Base-by-base conservation (phyloP, 2,113 vertebrate genomes). In the Megaceryle maxima region DNA sequence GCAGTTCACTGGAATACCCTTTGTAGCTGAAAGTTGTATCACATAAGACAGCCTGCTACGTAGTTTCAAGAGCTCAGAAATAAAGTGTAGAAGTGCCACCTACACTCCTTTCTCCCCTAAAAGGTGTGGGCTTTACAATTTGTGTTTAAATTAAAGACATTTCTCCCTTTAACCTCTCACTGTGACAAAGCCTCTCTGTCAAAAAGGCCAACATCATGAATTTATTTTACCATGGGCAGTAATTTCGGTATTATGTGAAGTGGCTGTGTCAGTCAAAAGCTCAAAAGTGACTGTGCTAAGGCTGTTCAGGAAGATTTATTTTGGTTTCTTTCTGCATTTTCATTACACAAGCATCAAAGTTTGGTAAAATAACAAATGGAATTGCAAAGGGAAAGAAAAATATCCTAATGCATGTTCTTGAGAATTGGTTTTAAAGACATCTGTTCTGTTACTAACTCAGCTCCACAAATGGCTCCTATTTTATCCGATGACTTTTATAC, bases 61-160 rank as follows among this genome's bases (percentile, higher is more conserved):
- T 51, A 48, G 22, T 90, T 79, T 92, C 29, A 72, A 76, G 67
- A 82, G 33, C 67, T 79, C 57, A 73, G 57, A 87, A 91, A 75
- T 78, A 7, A 95, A 75, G 24, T 21, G 3, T 35, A 22, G 29
- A 73, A 51, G 37, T 90, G 91, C 56, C 22, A 63, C 21, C 51
- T 78, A 74, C 0, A 0, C 56, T 44, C n/a, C 28, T 67, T 68
- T 24, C 13, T 20, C 35, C 20, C 1, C 6, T 31, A 24, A n/a
- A 83, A 87, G 51, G 29, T 77, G 37, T 72, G n/a, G 19, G 39
- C 2, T 82, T 91, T 63, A 79, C 6, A 68, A 11, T 37, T 37
- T 60, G 3, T 26, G 86, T 69, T 63, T 46, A 41, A 77, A 57
- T 46, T 6, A 77, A 51, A 67, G 28, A 39, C 25, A 63, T 63